These are phyloP conservation scores for Gallinago solitaria DNA, from an alignment of 2,797 vertebrate genomes.

Conservation along the genomic window DNA sequence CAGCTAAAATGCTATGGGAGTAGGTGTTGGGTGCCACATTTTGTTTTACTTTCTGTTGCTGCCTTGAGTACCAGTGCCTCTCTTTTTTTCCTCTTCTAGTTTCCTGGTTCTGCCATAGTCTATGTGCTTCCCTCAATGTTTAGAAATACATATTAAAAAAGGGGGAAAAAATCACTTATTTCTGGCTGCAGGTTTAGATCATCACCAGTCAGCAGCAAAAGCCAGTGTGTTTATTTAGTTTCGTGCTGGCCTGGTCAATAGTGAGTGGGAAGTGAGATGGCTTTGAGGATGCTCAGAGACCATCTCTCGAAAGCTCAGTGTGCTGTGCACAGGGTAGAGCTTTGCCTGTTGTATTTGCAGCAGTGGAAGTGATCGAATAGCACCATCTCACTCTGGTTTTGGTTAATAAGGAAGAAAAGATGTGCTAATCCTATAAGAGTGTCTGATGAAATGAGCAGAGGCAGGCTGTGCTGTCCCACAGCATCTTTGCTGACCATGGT, in stretches of 20 bases:
- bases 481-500: not conserved
- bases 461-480: not conserved
- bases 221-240: not conserved
- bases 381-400: not conserved
- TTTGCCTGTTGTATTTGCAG: not conserved
- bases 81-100: not conserved
- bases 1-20: not conserved
- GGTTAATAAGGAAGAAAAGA: conserved; percentile 29
- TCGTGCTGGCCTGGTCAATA: not conserved
- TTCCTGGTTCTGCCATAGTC: not conserved
- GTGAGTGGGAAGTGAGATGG: not conserved
- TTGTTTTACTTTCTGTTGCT: not conserved
- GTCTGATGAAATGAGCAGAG: not conserved
- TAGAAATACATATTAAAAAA: not conserved
- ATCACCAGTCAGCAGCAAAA: not conserved
- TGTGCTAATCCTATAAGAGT: not conserved
- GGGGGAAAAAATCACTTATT: accelerated
- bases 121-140: not conserved
- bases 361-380: not conserved
- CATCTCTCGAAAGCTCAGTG: not conserved
- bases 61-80: not conserved
- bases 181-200: not conserved
- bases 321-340: not conserved
- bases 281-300: not conserved
- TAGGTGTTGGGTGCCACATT: not conserved